Base-by-base conservation (phyloP, 2,797 vertebrate species). In the Dicrostonyx torquatus region DNA sequence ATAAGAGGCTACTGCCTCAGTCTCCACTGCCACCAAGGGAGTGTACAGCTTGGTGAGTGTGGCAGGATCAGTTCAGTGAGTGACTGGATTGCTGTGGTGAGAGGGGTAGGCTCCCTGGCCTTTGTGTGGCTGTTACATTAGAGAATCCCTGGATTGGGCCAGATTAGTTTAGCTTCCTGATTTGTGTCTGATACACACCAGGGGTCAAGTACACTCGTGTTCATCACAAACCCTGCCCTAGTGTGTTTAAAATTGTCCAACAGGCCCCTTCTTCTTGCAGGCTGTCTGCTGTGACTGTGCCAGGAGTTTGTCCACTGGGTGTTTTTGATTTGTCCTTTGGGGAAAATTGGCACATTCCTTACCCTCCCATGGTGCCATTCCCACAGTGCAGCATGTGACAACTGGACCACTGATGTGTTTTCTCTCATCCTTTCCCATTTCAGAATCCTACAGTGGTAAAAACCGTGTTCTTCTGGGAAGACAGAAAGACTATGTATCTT, bases 391-490 rank as follows among this genome's bases (percentile, higher is more conserved):
- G 1, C 0, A 1, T 17, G 3, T 37, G 24, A 18, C 64, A 24
- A 15, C 7, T 45, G 17, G 7, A 37, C 9, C 37, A 78, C 17
- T 50, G 82, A 82, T 3, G 1, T 82, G 37, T 45, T 22, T 90
- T 86, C 43, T 45, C 83, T 17, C 6, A 43, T 87, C 88, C 15
- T 97, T n/a, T 6, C 43, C 40, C 72, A 40, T 62, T 79, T n/a
- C 94, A 99, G 99, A 99, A 68, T 98, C 99, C 34, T 98, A 98
- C 87, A 5, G 5, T 60, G 29, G 97, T 99, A 70, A 97, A 98
- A 97, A 98, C 1, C 86, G 94, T 2, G 98, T 98, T 89, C 96
- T 97, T 12, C 98, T 97, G 89, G 98, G 98, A 88, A 98, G 96
- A 90, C 98, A 98, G 43, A 98, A 98, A 97, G 97, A 96, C 34